Evolutionary conservation across 2,888 invertebrate genomes (phyloP).

Genomic region (Rhynchonema sp.): DNA sequence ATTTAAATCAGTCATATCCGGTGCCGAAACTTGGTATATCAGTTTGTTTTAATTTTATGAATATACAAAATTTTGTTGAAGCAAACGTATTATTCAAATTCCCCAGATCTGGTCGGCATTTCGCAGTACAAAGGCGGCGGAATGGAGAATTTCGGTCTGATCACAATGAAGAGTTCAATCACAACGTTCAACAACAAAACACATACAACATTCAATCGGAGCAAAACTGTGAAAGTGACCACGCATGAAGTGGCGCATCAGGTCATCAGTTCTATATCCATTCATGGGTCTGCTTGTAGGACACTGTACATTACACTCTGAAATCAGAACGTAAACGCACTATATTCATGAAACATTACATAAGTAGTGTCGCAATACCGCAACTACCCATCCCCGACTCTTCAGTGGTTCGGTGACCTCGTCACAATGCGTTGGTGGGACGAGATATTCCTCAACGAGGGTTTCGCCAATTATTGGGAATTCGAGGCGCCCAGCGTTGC

Average conservation of each 20-base stretch:
- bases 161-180: not conserved
- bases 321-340: no score
- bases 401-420: constrained; percentile 18
- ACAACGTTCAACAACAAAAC: not conserved
- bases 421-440: constrained; percentile 17
- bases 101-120: not conserved
- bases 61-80: no score
- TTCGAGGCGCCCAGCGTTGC: constrained; percentile 8
- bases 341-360: no score
- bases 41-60: no score
- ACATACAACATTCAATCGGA: not conserved
- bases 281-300: no score
- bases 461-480: constrained; percentile 15
- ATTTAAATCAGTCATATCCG: not conserved
- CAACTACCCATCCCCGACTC: not conserved
- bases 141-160: not conserved
- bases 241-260: not conserved
- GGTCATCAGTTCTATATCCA: no score
- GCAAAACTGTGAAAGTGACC: not conserved
- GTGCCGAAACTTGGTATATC: not conserved
- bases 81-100: no score
- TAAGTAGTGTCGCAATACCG: no score
- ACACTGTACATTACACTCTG: no score
- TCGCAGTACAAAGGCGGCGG: not conserved
- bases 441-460: constrained; percentile 16